These are phyloP conservation scores for Platyrinchus mystaceus DNA, from an alignment of 2,797 vertebrate genomes.

Conservation along the genomic window DNA sequence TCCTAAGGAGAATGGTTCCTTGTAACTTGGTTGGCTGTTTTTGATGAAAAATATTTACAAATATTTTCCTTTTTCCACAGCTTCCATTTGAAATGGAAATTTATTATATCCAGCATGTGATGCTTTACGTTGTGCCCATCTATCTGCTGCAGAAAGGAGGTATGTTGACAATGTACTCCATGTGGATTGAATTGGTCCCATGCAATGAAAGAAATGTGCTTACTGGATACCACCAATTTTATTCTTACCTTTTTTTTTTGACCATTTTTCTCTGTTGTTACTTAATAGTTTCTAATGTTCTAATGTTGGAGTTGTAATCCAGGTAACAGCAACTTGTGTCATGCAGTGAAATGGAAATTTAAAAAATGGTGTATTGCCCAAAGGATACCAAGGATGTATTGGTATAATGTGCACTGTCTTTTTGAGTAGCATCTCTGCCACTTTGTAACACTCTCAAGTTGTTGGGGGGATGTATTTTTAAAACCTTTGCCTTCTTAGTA, in stretches of 20 bases:
- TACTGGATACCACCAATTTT: not conserved
- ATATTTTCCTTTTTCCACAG: conserved; percentile 73
- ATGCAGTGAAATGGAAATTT: not conserved
- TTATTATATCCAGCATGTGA: conserved; percentile 98
- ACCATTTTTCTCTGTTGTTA: not conserved
- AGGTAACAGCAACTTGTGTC: not conserved
- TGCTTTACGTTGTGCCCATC: conserved; percentile 95
- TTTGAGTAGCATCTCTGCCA: not conserved
- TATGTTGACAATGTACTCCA: conserved; percentile 58
- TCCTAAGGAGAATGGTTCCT: not conserved
- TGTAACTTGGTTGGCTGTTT: not conserved
- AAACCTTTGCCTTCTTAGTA: not conserved
- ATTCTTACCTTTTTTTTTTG: not conserved
- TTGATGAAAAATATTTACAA: not conserved
- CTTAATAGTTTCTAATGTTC: not conserved
- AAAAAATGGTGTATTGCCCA: not conserved
- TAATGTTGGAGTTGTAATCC: not conserved
- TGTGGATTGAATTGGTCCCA: not conserved
- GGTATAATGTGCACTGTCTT: not conserved
- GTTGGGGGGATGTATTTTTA: not conserved
- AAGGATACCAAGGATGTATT: not conserved
- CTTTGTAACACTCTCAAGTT: not conserved
- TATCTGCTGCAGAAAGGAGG: conserved; percentile 97
- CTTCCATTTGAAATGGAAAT: conserved; percentile 96
- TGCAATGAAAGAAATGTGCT: not conserved